Evolutionary conservation across 2,113 vertebrate species (phyloP).

Genomic region (Ailurus styani): DNA sequence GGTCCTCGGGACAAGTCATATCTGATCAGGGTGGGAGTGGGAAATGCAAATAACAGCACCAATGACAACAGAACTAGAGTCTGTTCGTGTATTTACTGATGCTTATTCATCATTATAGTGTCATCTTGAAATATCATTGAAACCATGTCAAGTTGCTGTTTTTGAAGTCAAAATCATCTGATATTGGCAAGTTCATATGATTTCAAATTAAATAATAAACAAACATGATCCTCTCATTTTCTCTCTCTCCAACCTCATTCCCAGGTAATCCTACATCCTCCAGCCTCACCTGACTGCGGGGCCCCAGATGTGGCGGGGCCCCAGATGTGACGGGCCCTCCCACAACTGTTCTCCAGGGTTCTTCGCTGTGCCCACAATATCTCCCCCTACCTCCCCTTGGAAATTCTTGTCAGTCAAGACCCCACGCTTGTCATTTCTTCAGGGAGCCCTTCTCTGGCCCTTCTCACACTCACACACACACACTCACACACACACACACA

Average conservation of each 20-base stretch:
- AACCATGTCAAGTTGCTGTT: background rate
- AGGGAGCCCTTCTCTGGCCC: background rate
- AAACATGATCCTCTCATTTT: background rate
- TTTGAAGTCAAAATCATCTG: background rate
- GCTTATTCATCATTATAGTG: background rate
- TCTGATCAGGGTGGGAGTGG: background rate
- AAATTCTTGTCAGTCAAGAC: background rate
- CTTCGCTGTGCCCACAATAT: background rate
- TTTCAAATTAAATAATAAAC: background rate
- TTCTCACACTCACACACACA: background rate
- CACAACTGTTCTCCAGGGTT: rapidly evolving
- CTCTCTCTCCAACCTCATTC: background rate
- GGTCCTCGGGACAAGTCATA: background rate
- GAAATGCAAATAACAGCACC: background rate
- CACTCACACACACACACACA: background rate
- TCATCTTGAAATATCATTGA: background rate
- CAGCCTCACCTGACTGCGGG: background rate
- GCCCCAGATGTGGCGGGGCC: rapidly evolving
- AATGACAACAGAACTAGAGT: background rate
- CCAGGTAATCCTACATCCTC: background rate
- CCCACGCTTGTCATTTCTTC: background rate
- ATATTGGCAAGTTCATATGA: background rate
- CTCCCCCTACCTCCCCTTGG: no score
- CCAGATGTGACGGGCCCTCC: rapidly evolving
- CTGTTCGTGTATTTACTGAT: background rate